Evolutionary conservation across 1,140 invertebrate species (phyloP), one percentile per base, ranked within the genome.

Genomic region (Ceratina calcarata): DNA sequence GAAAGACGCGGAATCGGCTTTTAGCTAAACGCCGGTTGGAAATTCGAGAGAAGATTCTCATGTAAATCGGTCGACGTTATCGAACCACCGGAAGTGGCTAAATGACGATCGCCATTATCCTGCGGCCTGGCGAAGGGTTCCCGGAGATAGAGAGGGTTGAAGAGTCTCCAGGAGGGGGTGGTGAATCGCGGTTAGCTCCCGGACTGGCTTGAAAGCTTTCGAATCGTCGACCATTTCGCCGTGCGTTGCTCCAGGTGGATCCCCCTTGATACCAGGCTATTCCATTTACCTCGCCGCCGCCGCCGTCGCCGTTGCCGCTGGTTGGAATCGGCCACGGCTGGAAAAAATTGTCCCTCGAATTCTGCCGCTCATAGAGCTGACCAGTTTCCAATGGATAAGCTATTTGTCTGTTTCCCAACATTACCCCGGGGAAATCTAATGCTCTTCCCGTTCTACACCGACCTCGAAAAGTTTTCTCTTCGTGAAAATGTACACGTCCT

Each of bases 61-160:
- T 85, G 82, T 75, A 85, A 85, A 85, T 85, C 72, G 71, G 61
- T 51, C 18, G 57, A 49, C 67, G 78, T 71, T 79, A 69, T 73
- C 37, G 70, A 82, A 78, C 65, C 68, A 68, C 57, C 82, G 82
- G 82, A 78, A 85, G 83, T 86, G 67, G 81, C 80, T 86, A 86
- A 85, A 86, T 85, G 83, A 85, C 83, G 80, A 85, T 85, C 83
- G 79, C 79, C 75, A 86, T 86, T 86, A 86, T 85, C 80, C 84
- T 68, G 65, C 65, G 70, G 77, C 18, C 68, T 16, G 62, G 71
- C 71, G 82, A 61, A 65, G 58, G 71, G 49, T 55, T 80, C 27
- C 27, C 7, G 72, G 66, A 62, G 79, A 75, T 51, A 37, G 55
- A 20, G 18, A 13, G 64, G 61, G 71, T 45, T 32, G 79, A 77